Base-by-base conservation (phyloP, 2,888 invertebrate species). In the Dromius quadrimaculatus region DNA sequence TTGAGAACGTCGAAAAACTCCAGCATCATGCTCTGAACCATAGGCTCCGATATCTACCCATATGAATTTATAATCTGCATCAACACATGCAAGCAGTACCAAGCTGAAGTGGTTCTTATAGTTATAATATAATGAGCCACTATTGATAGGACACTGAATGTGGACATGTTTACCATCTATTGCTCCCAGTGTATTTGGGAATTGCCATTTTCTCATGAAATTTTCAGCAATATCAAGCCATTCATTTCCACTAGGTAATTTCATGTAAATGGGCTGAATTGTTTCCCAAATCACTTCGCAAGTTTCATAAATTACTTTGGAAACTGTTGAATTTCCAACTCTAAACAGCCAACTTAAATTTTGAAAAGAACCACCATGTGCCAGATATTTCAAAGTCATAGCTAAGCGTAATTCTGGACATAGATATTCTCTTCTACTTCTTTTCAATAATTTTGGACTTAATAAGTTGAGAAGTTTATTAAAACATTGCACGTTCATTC, bases 161-260 rank as follows among this genome's bases (percentile, higher is more conserved):
- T 57, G 22, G 13, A 62, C 65, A 47, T 71, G 72, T 57, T 72
- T 71, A 2, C 72, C 68, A 19, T 72, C 71, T 22, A 71, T 61
- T 3, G 71, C 71, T 4, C 68, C 71, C 8, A 68, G 32, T 36
- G 57, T 45, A 47, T 66, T 54, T 20, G 71, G 61, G 41, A 72
- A 69, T 61, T 69, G 61, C 61, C 69, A 61, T 38, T 17, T 59
- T 32, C 36, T 41, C 9, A 13, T 19, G 32, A 69, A 69, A 17
- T 11, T 13, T 13, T 57, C 23, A 36, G 36, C 28, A 43, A 63
- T 64, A 43, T 22, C 11, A 2, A 38, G 38, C 6, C 32, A 47
- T 45, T 36, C 47, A 47, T 61, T 47, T 50, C 9, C n/a, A 3
- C n/a, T 20, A 22, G 50, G 50, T 50, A 20, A 2, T 50, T 50